These are phyloP conservation scores for Oscheius sp. DNA, from an alignment of 2,888 invertebrate genomes.

Conservation along the genomic window DNA sequence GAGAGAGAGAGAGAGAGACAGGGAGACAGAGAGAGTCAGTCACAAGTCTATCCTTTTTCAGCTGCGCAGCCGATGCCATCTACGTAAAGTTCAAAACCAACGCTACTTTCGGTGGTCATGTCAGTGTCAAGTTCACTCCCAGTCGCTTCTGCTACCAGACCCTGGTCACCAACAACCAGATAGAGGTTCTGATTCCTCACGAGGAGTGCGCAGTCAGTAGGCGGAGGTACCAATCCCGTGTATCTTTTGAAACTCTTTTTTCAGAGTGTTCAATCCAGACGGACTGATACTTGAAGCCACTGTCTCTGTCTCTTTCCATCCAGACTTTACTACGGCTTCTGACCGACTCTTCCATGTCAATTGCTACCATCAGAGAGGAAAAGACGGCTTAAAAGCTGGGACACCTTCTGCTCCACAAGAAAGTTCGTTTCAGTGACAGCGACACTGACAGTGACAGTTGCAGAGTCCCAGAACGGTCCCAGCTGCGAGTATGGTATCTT, in stretches of 20 bases:
- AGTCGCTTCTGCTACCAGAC: slow-evolving; percentile 65
- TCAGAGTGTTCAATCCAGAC: slow-evolving; percentile 55
- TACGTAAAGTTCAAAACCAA: slow-evolving; percentile 67
- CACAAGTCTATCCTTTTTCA: slow-evolving; percentile 42
- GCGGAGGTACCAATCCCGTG: slow-evolving; percentile 43
- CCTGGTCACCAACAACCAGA: slow-evolving; percentile 69
- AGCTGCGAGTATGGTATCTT: slow-evolving; percentile 48
- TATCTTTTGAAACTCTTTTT: background rate
- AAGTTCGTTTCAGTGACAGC: slow-evolving; percentile 14
- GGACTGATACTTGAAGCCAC: slow-evolving; percentile 62
- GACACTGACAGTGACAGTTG: background rate
- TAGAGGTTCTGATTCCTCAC: slow-evolving; percentile 67
- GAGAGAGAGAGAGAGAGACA: background rate
- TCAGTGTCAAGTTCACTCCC: slow-evolving; percentile 64
- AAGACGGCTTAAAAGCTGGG: slow-evolving; percentile 36
- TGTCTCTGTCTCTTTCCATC: slow-evolving; percentile 65
- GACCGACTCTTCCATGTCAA: slow-evolving; percentile 63
- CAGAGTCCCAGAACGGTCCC: slow-evolving; percentile 38
- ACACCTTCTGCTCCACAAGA: slow-evolving; percentile 16
- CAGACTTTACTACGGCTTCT: slow-evolving; percentile 63
- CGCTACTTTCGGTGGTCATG: slow-evolving; percentile 63
- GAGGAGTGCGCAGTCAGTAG: slow-evolving; percentile 63
- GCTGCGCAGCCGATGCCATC: slow-evolving; percentile 68
- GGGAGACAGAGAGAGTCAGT: too few relatives aligned
- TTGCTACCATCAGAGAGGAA: slow-evolving; percentile 59